Percentiles rank a stretch among this genome's conserved stretches.
These are phyloP conservation scores for Cerastoderma edule DNA, from an alignment of 2,888 invertebrate genomes.

Conservation along the genomic window DNA sequence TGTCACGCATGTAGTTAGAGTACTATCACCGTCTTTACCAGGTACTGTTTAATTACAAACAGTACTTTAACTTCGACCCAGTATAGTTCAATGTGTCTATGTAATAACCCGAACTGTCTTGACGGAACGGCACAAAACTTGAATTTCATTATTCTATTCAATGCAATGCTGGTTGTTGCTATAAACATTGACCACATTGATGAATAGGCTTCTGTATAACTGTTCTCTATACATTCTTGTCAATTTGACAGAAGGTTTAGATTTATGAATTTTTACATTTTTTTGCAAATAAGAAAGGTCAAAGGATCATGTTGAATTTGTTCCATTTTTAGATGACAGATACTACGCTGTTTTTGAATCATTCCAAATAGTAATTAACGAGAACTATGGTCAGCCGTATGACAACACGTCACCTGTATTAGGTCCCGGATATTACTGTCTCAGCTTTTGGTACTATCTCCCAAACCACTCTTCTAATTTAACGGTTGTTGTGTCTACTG, in stretches of 20 bases:
- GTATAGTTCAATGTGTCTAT: no score
- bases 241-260: not conserved
- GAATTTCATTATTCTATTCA: no score
- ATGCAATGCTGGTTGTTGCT: no score
- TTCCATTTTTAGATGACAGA: not conserved
- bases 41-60: no score
- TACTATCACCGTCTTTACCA: no score
- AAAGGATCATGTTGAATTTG: no score
- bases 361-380: not conserved
- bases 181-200: not conserved
- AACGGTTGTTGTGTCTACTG: not conserved
- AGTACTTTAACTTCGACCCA: no score
- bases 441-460: slow-evolving; percentile 11
- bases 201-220: not conserved
- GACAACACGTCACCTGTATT: not conserved
- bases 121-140: no score
- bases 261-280: not conserved
- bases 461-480: slow-evolving; percentile 10
- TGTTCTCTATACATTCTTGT: not conserved
- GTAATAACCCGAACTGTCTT: no score
- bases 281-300: no score
- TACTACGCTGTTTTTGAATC: slow-evolving; percentile 10
- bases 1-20: no score
- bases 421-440: slow-evolving; percentile 10
- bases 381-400: not conserved